These are phyloP conservation scores for Thunnus thynnus DNA, from an alignment of 2,113 vertebrate species.

Conservation along the genomic window DNA sequence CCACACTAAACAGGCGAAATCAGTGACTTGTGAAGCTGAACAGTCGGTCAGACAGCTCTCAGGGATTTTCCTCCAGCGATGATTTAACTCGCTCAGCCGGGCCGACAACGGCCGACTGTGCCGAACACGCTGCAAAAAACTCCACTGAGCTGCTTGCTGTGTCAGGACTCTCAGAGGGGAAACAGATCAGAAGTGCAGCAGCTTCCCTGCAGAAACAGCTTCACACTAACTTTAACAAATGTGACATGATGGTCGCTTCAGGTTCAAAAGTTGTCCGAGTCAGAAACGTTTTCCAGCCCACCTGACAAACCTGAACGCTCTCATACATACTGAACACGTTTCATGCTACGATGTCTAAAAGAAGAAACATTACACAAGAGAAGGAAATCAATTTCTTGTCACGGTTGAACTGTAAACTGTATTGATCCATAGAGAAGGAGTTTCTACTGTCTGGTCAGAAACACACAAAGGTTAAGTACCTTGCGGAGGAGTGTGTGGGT, in stretches of 20 bases:
- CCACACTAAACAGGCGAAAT: too few relatives aligned
- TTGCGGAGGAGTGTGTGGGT: neutral
- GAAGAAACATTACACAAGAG: neutral
- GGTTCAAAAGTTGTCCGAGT: neutral
- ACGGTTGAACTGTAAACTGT: neutral
- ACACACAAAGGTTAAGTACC: slow-evolving; percentile 1
- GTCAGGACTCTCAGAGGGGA: too few relatives aligned
- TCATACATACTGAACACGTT: neutral
- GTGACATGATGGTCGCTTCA: neutral
- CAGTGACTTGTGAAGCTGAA: too few relatives aligned
- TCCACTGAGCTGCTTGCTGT: too few relatives aligned
- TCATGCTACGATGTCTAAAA: neutral
- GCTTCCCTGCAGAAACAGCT: too few relatives aligned
- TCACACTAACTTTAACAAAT: too few relatives aligned
- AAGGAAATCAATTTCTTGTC: slow-evolving; percentile 8
- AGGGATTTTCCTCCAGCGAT: too few relatives aligned
- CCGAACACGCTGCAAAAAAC: too few relatives aligned
- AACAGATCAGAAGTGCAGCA: too few relatives aligned
- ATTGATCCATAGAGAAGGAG: neutral
- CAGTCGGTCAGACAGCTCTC: too few relatives aligned
- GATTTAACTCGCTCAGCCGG: too few relatives aligned
- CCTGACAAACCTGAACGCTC: neutral
- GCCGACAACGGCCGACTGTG: too few relatives aligned
- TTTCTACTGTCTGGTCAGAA: neutral
- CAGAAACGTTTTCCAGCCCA: neutral